Evolutionary conservation across 2,888 invertebrate genomes (phyloP).

Genomic region (Horisme vitalbata): DNA sequence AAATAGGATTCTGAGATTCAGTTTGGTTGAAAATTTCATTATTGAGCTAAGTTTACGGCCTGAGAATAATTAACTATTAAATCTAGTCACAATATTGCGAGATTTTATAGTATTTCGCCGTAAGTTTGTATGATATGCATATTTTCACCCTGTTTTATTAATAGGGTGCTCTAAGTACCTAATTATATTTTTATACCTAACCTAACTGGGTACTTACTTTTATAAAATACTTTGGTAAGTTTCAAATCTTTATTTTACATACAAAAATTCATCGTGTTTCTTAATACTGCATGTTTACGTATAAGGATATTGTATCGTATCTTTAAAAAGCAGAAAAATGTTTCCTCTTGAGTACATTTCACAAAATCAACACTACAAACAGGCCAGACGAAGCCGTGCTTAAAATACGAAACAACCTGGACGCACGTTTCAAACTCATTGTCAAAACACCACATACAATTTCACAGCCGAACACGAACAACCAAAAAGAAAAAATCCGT

Average conservation of each 20-base stretch:
- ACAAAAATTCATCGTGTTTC: no score
- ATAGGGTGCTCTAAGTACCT: no score
- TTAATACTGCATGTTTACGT: no score
- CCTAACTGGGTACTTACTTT: no score
- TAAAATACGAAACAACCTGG: conserved; percentile 69
- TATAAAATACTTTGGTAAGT: no score
- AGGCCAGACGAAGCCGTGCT: conserved; percentile 54
- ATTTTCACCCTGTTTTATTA: background rate
- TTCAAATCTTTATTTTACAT: no score
- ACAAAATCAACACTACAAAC: conserved; percentile 30
- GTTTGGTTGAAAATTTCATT: conserved; percentile 17
- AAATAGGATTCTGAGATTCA: conserved; percentile 27
- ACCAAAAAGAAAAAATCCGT: conserved; percentile 37
- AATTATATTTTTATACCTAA: no score
- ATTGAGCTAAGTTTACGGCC: conserved; percentile 5
- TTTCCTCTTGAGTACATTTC: background rate
- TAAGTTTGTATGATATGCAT: background rate
- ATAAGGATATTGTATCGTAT: background rate
- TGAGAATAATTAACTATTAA: conserved; percentile 21
- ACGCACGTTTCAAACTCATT: conserved; percentile 74
- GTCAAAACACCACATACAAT: conserved; percentile 81
- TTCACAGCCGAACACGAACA: conserved; percentile 54
- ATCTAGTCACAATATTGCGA: conserved; percentile 23
- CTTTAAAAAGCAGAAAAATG: background rate
- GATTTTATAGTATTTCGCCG: background rate